A percentile compares a stretch with the other conserved stretches of the same genome.
These are phyloP conservation scores for Pimpla rufipes DNA, from an alignment of 2,888 invertebrate species.

Conservation along the genomic window DNA sequence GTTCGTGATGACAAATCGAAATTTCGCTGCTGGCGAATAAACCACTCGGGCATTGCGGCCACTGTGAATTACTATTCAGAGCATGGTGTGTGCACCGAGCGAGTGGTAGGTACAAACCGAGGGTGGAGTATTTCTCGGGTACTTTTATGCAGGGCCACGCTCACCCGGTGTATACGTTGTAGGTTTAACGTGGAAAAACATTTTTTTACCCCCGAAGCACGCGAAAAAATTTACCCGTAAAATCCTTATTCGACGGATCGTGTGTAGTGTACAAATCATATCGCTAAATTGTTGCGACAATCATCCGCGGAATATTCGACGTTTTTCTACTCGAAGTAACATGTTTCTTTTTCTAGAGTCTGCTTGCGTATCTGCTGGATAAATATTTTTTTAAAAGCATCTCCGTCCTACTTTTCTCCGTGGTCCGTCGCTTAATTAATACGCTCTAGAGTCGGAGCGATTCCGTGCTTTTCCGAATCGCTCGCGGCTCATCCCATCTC, in stretches of 20 bases:
- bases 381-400: conserved; percentile 10
- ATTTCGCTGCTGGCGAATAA: not conserved
- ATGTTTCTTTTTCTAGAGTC: not conserved
- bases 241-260: conserved; percentile 8
- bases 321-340: not conserved
- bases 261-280: not conserved
- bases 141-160: conserved; percentile 52
- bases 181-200: conserved; percentile 32
- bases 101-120: conserved; percentile 15
- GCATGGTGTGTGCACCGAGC: conserved; percentile 14
- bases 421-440: conserved; percentile 4
- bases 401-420: not conserved
- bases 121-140: conserved; percentile 24
- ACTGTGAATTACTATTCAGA: conserved; percentile 40
- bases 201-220: not conserved
- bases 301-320: not conserved
- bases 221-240: not conserved
- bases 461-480: conserved; percentile 27
- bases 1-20: conserved; percentile 3
- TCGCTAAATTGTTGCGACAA: not conserved
- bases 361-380: not conserved
- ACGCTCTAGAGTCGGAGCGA: not conserved
- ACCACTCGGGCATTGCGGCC: not conserved
- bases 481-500: conserved; percentile 18
- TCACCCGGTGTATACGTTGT: not conserved